A percentile compares a stretch with the other conserved stretches of the same genome.
Evolutionary conservation across 1,140 invertebrate genomes (phyloP).

Genomic region (Aphelenchoides fujianensis): DNA sequence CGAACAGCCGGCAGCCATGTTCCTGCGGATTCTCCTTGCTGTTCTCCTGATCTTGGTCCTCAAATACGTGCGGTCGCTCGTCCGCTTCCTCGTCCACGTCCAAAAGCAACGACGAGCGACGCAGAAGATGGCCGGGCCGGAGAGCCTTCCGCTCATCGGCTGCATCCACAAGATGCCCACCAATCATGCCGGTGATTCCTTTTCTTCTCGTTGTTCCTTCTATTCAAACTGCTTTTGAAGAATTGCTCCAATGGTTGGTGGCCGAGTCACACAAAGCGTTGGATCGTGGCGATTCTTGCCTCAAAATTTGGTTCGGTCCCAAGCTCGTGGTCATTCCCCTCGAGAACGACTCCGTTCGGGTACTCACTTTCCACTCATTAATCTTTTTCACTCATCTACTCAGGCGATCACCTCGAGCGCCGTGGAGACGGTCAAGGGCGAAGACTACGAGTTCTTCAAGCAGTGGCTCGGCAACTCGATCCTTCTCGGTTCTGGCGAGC

Average conservation of each 20-base stretch:
- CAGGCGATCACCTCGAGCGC: constrained; percentile 3
- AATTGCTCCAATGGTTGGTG: not conserved
- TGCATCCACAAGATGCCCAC: not conserved
- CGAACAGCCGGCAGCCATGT: too few relatives aligned
- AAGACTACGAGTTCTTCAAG: constrained; percentile 18
- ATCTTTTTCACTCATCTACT: not conserved
- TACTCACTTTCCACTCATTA: not conserved
- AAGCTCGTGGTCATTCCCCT: not conserved
- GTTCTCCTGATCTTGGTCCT: not conserved
- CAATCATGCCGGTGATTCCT: not conserved
- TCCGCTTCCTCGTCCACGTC: not conserved
- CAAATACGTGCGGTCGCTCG: not conserved
- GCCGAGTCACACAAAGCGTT: not conserved
- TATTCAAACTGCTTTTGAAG: not conserved
- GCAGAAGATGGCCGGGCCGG: not conserved
- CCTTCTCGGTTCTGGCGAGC: constrained; percentile 69
- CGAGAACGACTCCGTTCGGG: not conserved
- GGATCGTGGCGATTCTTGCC: not conserved
- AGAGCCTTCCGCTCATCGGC: not conserved
- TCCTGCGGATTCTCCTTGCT: not conserved
- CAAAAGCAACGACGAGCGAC: not conserved
- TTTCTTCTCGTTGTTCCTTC: too few relatives aligned
- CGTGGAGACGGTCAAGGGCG: constrained; percentile 16
- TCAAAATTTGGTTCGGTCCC: not conserved
- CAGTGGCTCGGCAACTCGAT: not conserved